These are phyloP conservation scores for Gila robusta DNA, from an alignment of 2,797 vertebrate species.

Conservation along the genomic window DNA sequence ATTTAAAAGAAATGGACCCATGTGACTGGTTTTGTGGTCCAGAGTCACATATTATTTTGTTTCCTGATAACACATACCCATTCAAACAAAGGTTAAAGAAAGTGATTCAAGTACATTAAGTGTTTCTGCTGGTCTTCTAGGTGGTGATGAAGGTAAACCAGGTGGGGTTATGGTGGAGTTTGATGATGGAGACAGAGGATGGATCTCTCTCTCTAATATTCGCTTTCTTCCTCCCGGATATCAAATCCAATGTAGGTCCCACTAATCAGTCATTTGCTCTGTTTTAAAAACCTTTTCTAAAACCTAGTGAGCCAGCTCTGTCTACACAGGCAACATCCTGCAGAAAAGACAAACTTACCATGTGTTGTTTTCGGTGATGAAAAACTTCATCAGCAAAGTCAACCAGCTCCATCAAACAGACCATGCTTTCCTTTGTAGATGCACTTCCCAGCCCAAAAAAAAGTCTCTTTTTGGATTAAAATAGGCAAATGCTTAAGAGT, in stretches of 20 bases:
- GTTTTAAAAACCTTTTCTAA: conserved; percentile 6
- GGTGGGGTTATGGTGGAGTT: conserved; percentile 93
- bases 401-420: background rate
- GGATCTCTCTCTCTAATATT: conserved; percentile 92
- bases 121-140: conserved; percentile 62
- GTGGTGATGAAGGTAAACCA: conserved; percentile 83
- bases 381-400: background rate
- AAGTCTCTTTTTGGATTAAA: too few relatives aligned
- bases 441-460: too few relatives aligned
- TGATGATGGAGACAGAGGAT: conserved; percentile 93
- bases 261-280: background rate
- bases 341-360: background rate
- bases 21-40: too few relatives aligned
- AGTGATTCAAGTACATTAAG: background rate
- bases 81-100: background rate
- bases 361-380: background rate
- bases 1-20: too few relatives aligned
- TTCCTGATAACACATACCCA: background rate
- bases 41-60: background rate
- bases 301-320: background rate
- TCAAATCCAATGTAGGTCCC: conserved; percentile 91
- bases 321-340: background rate
- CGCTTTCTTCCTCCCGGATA: conserved; percentile 93
- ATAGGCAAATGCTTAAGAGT: too few relatives aligned
- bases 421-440: background rate